phyloP scores from a whole-genome alignment of 2,113 vertebrate species.

The Scartelaos histophorus region DNA sequence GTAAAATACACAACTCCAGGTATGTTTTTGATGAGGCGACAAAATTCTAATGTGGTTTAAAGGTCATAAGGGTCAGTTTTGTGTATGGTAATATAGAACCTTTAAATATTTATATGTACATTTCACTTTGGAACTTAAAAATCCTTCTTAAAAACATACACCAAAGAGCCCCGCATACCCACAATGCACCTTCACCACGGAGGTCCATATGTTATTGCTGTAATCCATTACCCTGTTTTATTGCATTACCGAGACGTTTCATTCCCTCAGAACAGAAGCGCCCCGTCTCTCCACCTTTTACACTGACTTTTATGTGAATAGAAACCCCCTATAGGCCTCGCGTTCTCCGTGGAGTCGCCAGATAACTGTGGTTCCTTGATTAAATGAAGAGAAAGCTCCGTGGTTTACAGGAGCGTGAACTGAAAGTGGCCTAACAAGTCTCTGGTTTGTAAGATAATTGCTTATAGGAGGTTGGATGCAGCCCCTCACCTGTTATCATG shows the following conservation, averaged over 20 bases:
- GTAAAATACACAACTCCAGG: no score
- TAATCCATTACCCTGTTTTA: background rate
- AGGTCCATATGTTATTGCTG: background rate
- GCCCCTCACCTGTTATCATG: slow-evolving; percentile 8
- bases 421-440: slow-evolving; percentile 29
- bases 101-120: background rate
- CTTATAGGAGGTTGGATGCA: slow-evolving; percentile 6
- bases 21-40: no score
- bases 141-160: background rate
- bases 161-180: background rate
- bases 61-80: no score
- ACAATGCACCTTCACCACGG: background rate
- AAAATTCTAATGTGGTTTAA: no score
- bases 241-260: slow-evolving; percentile 4
- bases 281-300: background rate
- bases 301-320: background rate
- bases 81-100: no score
- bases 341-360: background rate
- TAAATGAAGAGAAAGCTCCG: slow-evolving; percentile 8
- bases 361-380: slow-evolving; percentile 8
- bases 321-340: background rate
- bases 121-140: background rate
- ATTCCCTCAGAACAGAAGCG: slow-evolving; percentile 6
- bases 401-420: slow-evolving; percentile 14
- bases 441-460: slow-evolving; percentile 37